Percentiles rank a stretch among this genome's conserved stretches.
phyloP scores from a whole-genome alignment of 2,113 vertebrate genomes.

The Onychostruthus taczanowskii region DNA sequence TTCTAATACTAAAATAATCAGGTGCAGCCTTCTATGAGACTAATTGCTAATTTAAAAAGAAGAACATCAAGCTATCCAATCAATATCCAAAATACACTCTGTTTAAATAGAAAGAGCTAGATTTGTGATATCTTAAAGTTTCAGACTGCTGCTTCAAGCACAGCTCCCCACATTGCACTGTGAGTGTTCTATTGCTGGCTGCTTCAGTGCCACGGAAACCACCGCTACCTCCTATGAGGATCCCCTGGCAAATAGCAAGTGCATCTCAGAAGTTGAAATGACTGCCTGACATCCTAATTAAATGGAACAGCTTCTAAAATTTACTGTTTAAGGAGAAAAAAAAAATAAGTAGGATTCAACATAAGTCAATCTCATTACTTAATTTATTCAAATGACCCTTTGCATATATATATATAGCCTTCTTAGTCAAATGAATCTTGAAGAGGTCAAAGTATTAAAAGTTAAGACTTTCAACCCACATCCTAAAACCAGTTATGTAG shows the following conservation, averaged over 20 bases:
- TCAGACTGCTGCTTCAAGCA: neutral
- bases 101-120: neutral
- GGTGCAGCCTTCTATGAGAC: neutral
- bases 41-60: neutral
- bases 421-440: neutral
- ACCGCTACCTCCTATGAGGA: neutral
- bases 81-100: neutral
- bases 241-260: neutral
- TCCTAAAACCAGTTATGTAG: neutral
- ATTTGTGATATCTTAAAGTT: neutral
- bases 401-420: neutral
- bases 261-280: neutral
- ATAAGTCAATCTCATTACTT: neutral
- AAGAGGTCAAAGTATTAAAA: neutral
- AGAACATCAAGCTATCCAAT: neutral
- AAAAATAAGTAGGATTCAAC: neutral
- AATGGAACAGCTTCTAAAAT: neutral
- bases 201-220: neutral
- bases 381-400: neutral
- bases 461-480: neutral
- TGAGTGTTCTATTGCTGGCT: neutral
- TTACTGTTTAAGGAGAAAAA: neutral
- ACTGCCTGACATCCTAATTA: neutral
- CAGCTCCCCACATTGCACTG: neutral
- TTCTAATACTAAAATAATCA: neutral